phyloP scores from a whole-genome alignment of 2,113 vertebrate genomes.

The Gymnocephalus cernua region DNA sequence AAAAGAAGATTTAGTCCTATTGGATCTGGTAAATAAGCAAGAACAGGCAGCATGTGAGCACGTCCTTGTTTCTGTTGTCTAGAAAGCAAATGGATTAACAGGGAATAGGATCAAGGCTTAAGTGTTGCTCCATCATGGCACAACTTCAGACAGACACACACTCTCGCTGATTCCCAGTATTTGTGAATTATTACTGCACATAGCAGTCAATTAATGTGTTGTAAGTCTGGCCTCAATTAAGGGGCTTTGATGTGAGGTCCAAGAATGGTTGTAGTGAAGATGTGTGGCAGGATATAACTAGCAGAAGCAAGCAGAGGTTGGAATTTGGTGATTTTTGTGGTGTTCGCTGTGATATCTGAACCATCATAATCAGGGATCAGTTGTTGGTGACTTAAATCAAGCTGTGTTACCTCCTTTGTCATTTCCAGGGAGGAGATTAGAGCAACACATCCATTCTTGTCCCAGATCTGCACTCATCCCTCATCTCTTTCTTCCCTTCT shows the following conservation, averaged over 20 bases:
- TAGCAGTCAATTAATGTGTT: slow-evolving; percentile 18
- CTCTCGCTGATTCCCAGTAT: slow-evolving; percentile 26
- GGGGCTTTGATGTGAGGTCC: slow-evolving; percentile 31
- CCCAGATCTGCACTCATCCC: slow-evolving; percentile 44
- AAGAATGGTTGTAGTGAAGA: not conserved
- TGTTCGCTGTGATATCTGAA: slow-evolving; percentile 13
- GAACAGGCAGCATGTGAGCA: slow-evolving; percentile 64
- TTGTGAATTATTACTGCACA: slow-evolving; percentile 30
- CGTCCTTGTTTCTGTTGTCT: slow-evolving; percentile 74
- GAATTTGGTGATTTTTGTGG: not conserved
- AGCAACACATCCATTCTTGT: slow-evolving; percentile 27
- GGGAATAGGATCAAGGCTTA: slow-evolving; percentile 56
- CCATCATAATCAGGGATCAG: slow-evolving; percentile 1
- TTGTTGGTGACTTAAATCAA: slow-evolving; percentile 13
- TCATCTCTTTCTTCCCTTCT: slow-evolving; percentile 22
- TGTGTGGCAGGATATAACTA: slow-evolving; percentile 1
- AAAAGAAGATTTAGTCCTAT: slow-evolving; percentile 80
- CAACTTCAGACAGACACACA: slow-evolving; percentile 35
- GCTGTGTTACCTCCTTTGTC: slow-evolving; percentile 40
- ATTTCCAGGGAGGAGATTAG: slow-evolving; percentile 10
- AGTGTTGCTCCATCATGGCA: slow-evolving; percentile 48
- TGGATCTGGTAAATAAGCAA: slow-evolving; percentile 74
- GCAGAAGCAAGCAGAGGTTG: not conserved
- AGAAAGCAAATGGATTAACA: slow-evolving; percentile 70
- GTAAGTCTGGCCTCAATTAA: slow-evolving; percentile 18